phyloP scores from a whole-genome alignment of 2,888 invertebrate species.

The Embidobia sp. region DNA sequence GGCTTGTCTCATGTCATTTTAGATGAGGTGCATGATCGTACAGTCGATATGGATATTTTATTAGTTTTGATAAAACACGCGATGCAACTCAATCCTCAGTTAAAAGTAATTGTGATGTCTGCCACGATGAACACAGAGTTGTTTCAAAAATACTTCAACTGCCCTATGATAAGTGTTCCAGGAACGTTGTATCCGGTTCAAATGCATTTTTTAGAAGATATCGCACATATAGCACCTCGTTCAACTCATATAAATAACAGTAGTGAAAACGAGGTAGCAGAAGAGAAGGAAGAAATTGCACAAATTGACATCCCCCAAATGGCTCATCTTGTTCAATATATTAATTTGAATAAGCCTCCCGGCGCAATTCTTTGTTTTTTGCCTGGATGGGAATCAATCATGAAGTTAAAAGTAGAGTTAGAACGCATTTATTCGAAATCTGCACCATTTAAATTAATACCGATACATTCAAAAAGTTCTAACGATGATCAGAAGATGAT shows the following conservation, averaged over 20 bases:
- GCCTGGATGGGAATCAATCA: constrained; percentile 89
- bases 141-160: constrained; percentile 84
- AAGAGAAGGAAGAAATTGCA: too few relatives aligned
- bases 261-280: too few relatives aligned
- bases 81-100: constrained; percentile 82
- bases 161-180: constrained; percentile 83
- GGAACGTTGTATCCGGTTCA: constrained; percentile 85
- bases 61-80: constrained; percentile 84
- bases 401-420: constrained; percentile 82
- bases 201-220: constrained; percentile 83
- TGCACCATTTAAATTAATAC: constrained; percentile 76
- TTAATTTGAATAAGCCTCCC: constrained; percentile 83
- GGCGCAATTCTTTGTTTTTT: constrained; percentile 89
- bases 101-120: constrained; percentile 88
- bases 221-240: constrained; percentile 69
- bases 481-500: constrained; percentile 72
- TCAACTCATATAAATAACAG: not conserved
- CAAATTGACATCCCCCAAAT: constrained; percentile 83
- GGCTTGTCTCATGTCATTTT: constrained; percentile 87
- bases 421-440: constrained; percentile 69
- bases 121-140: constrained; percentile 86
- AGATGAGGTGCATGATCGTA: constrained; percentile 89
- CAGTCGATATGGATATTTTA: constrained; percentile 86
- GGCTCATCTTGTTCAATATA: constrained; percentile 82
- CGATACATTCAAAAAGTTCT: constrained; percentile 84